Evolutionary conservation across 2,888 invertebrate genomes (phyloP).

Genomic region (Amphipyra berbera): DNA sequence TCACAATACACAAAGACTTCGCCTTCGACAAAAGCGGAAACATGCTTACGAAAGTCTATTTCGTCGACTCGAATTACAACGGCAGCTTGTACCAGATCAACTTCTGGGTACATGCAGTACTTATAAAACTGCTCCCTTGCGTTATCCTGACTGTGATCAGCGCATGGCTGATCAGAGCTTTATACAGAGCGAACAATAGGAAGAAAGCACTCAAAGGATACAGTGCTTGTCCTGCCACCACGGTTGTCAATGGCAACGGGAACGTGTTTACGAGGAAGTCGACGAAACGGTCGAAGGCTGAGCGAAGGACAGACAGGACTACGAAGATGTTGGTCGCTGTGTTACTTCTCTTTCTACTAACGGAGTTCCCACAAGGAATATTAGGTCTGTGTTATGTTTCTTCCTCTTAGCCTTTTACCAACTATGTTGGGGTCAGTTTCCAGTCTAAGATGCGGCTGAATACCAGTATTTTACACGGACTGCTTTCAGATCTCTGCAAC

Average conservation of each 20-base stretch:
- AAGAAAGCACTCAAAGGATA: constrained; percentile 90
- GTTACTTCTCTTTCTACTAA: constrained; percentile 95
- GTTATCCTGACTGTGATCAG: constrained; percentile 93
- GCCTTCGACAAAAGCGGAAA: constrained; percentile 76
- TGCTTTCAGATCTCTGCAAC: too few species aligned
- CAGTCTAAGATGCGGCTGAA: too few species aligned
- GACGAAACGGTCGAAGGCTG: constrained; percentile 82
- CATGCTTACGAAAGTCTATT: constrained; percentile 80
- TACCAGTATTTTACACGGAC: too few species aligned
- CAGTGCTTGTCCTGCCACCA: constrained; percentile 80
- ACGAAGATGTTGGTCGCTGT: constrained; percentile 97
- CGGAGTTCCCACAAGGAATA: constrained; percentile 96
- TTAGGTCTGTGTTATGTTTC: constrained; percentile 84
- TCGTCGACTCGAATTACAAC: constrained; percentile 89
- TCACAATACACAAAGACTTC: constrained; percentile 78
- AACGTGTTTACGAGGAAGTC: constrained; percentile 81
- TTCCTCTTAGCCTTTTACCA: too few species aligned
- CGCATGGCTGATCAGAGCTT: constrained; percentile 92
- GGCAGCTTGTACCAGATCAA: constrained; percentile 92
- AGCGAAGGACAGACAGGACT: constrained; percentile 92
- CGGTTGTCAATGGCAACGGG: constrained; percentile 77
- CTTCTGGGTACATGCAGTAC: constrained; percentile 95
- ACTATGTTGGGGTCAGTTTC: too few species aligned
- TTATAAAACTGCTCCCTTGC: constrained; percentile 95
- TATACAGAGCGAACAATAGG: constrained; percentile 92